phyloP scores from a whole-genome alignment of 2,797 vertebrate genomes.

The Halcyon chelicuti region DNA sequence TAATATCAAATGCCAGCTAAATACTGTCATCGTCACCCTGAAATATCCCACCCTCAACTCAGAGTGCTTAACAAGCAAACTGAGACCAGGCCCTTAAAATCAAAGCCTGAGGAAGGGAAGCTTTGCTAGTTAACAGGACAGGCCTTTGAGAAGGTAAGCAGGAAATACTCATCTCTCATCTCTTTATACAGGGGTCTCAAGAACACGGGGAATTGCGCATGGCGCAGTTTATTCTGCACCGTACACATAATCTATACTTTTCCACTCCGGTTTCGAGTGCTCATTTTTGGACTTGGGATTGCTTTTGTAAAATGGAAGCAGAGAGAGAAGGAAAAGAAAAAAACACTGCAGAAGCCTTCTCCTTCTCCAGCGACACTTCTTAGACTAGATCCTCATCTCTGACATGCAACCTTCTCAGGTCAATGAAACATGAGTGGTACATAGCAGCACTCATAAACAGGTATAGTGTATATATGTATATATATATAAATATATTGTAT shows the following conservation, averaged over 20 bases:
- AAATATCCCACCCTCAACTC: constrained; percentile 58
- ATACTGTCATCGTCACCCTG: constrained; percentile 65
- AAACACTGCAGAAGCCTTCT: not conserved
- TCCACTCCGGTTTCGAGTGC: not conserved
- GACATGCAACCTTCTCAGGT: not conserved
- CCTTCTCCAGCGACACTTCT: not conserved
- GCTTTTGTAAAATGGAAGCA: not conserved
- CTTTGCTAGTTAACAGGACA: constrained; percentile 37
- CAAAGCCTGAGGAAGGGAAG: constrained; percentile 23
- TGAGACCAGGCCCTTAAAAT: constrained; percentile 52
- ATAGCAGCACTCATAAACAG: too few species aligned
- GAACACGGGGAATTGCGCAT: not conserved
- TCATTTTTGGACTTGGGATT: not conserved
- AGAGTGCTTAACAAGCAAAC: constrained; percentile 42
- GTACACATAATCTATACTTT: constrained; percentile 58
- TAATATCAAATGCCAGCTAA: constrained; percentile 51
- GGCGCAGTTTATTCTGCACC: not conserved
- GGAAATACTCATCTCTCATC: not conserved
- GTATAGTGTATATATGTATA: not conserved
- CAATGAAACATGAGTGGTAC: not conserved
- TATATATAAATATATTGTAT: not conserved
- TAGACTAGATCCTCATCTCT: not conserved
- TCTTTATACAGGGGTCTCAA: not conserved
- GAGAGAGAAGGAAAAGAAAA: not conserved
- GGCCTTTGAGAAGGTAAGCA: constrained; percentile 20